Conservation (phyloP, 37 sponge, comb jelly and placozoan genomes). For the Tethya wilhelma region DNA sequence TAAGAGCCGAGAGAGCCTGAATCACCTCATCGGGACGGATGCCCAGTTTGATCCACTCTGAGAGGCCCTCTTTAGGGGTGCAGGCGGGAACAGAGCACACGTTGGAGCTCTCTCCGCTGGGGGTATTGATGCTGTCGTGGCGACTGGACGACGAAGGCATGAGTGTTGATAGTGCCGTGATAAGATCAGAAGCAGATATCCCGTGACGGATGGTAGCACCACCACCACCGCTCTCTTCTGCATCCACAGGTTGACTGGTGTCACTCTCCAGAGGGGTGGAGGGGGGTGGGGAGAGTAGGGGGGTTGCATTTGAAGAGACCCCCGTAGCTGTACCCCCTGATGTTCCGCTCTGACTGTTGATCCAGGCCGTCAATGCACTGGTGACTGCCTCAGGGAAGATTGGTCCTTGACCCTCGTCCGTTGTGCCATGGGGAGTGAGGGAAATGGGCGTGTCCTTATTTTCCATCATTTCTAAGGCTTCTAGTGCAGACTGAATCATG, state of each 20-base stretch:
- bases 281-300: constrained; percentile 45
- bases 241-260: neutral
- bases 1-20: constrained; percentile 51
- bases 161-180: constrained; percentile 36
- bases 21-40: constrained; percentile 54
- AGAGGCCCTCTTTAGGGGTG: constrained; percentile 52
- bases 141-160: neutral
- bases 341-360: constrained; percentile 1
- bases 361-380: constrained; percentile 41
- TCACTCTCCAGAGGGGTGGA: constrained; percentile 44
- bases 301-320: neutral
- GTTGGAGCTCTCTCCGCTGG: constrained; percentile 14
- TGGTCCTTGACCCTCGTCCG: neutral
- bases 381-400: constrained; percentile 35
- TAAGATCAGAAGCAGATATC: constrained; percentile 56
- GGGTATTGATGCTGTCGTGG: neutral
- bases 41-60: constrained; percentile 43
- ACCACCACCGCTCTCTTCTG: neutral
- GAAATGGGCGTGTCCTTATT: constrained; percentile 35
- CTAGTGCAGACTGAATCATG: constrained; percentile 56
- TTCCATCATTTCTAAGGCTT: constrained; percentile 32
- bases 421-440: neutral
- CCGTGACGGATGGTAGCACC: neutral
- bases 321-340: neutral
- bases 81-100: constrained; percentile 37